A percentile compares a stretch with the other conserved stretches of the same genome.
phyloP scores from a whole-genome alignment of 2,888 invertebrate genomes.

The Drosophila nr. perissopoda region DNA sequence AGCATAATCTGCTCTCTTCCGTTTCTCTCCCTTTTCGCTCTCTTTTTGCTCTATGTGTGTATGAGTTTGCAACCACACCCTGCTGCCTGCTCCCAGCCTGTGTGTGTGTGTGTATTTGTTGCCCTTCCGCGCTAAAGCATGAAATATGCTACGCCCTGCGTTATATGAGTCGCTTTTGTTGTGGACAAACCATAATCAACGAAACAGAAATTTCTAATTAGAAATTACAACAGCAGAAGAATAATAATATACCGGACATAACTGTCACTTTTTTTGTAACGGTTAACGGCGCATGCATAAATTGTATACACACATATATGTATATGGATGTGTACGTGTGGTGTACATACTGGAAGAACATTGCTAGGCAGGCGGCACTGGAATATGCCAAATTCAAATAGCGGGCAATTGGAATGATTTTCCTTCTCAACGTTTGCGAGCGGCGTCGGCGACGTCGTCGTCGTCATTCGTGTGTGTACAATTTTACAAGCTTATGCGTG shows the following conservation, averaged over 20 bases:
- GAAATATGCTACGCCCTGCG: conserved; percentile 64
- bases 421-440: conserved; percentile 40
- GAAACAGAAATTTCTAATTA: conserved; percentile 63
- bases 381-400: conserved; percentile 75
- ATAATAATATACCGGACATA: conserved; percentile 60
- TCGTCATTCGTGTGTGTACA: conserved; percentile 45
- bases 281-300: conserved; percentile 53
- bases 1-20: conserved; percentile 56
- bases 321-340: conserved; percentile 16
- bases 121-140: conserved; percentile 64
- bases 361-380: conserved; percentile 44
- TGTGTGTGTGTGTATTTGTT: conserved; percentile 20
- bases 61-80: conserved; percentile 70
- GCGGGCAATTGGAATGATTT: conserved; percentile 70
- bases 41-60: conserved; percentile 22
- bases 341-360: conserved; percentile 62
- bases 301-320: background rate
- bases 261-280: conserved; percentile 70
- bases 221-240: conserved; percentile 59
- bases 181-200: conserved; percentile 46
- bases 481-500: conserved; percentile 46
- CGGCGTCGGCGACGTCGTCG: conserved; percentile 11
- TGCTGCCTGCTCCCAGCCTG: conserved; percentile 43
- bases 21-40: conserved; percentile 25
- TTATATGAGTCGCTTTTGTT: conserved; percentile 56